These are phyloP conservation scores for Triplophysa bombifrons DNA, from an alignment of 2,797 vertebrate species.

Conservation along the genomic window DNA sequence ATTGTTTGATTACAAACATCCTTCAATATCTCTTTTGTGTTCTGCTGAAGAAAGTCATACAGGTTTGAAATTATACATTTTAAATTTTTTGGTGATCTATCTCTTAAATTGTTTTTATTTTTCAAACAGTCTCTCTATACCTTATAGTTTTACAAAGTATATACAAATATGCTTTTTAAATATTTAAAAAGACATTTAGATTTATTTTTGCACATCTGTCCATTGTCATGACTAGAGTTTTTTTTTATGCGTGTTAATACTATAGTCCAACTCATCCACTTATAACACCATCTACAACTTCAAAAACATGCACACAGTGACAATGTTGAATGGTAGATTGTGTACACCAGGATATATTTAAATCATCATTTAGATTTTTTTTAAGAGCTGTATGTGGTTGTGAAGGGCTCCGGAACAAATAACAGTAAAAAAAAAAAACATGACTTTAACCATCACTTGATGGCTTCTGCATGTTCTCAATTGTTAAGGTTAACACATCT, in stretches of 20 bases:
- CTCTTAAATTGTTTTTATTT: neutral
- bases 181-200: neutral
- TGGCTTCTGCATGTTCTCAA: neutral
- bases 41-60: no score
- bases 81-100: neutral
- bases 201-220: neutral
- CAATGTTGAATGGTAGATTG: neutral
- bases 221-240: neutral
- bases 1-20: no score
- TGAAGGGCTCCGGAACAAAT: neutral
- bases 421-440: neutral
- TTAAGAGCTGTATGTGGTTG: neutral
- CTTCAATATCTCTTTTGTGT: no score
- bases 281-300: neutral
- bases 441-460: neutral
- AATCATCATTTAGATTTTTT: conserved; percentile 1
- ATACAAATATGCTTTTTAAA: neutral
- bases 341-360: neutral
- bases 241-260: neutral
- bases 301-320: neutral
- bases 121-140: no score
- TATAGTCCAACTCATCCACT: neutral
- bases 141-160: no score
- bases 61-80: no score
- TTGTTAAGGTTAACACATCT: neutral